Conservation (phyloP, 2,797 vertebrate genomes). For the Thaleichthys pacificus region DNA sequence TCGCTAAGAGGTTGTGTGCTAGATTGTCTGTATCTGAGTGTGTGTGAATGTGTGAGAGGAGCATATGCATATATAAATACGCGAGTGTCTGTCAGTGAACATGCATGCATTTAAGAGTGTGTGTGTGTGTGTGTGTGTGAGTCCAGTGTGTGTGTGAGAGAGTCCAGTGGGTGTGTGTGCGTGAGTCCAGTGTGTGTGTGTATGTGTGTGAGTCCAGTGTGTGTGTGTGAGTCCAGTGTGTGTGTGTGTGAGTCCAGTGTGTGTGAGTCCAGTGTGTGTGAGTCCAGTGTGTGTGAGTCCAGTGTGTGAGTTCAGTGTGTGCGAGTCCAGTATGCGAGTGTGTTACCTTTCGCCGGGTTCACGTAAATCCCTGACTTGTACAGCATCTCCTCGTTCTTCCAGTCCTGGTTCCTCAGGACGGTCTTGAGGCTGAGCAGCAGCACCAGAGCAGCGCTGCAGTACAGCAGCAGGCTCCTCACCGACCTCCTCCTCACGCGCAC, state of each 20-base stretch:
- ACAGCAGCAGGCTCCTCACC: conserved; percentile 84
- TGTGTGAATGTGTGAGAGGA: not conserved
- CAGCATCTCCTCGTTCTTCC: conserved; percentile 98
- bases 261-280: not conserved
- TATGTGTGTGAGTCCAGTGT: not conserved
- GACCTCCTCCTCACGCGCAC: conserved; percentile 81
- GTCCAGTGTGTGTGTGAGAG: not conserved
- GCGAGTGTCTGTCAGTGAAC: not conserved
- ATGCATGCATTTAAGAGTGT: not conserved
- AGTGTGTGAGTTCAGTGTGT: not conserved
- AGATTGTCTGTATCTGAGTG: not conserved
- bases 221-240: not conserved
- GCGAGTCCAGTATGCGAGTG: not conserved
- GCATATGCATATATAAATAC: not conserved
- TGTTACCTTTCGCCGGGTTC: conserved; percentile 98
- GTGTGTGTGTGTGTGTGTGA: not conserved
- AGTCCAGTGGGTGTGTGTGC: too few species aligned
- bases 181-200: not conserved
- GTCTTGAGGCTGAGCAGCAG: conserved; percentile 92
- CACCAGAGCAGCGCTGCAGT: conserved; percentile 83
- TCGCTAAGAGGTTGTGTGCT: not conserved
- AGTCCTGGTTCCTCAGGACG: conserved; percentile 91
- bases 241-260: not conserved
- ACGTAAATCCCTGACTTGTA: conserved; percentile 99
- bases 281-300: not conserved